Evolutionary conservation across 2,113 vertebrate species (phyloP), one percentile per base, ranked within the genome.

Genomic region (Tenebrosternarchus preto): DNA sequence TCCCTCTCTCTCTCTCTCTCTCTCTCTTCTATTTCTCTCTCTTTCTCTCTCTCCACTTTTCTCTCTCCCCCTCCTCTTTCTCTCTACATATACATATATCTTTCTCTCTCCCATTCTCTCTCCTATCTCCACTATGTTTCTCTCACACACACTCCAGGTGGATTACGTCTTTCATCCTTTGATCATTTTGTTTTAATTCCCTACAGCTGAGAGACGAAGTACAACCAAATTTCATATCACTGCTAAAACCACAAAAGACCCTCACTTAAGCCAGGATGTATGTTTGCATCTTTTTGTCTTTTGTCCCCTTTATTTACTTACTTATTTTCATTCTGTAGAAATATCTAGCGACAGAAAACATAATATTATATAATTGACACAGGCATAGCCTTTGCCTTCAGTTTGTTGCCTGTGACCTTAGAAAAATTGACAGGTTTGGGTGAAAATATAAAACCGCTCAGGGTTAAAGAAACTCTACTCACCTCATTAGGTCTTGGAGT

Each of bases 181-280:
- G 90, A 93, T 92, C 92, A 88, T 80, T 85, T 81, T 78, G 83
- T 89, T 93, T 92, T 93, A 93, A 94, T 93, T 91, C 88, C 87
- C 88, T 89, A 91, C 88, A 90, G 87, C 87, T 92, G 86, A 0
- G 29, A 31, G 15, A 83, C 80, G 91, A 89, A 90, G 87, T 3
- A 86, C 63, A 22, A 90, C 85, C 85, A 76, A 86, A 87, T 80
- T 90, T 84, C 82, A 66, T 66, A 87, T 15, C 55, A 16, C 16
- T 15, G 53, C 60, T 60, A 39, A 22, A 39, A 39, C 56, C 39
- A 31, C 60, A 57, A 75, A 75, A 61, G 57, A 60, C 39, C 73
- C 24, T 39, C 57, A 61, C 57, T 43, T 4, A 63, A 29, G 25
- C 4, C 25, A 4, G 25, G 24, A 2, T n/a, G n/a, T n/a, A 63